Base-by-base conservation (phyloP, 2,888 invertebrate species). In the Lepidochrysops patricia region DNA sequence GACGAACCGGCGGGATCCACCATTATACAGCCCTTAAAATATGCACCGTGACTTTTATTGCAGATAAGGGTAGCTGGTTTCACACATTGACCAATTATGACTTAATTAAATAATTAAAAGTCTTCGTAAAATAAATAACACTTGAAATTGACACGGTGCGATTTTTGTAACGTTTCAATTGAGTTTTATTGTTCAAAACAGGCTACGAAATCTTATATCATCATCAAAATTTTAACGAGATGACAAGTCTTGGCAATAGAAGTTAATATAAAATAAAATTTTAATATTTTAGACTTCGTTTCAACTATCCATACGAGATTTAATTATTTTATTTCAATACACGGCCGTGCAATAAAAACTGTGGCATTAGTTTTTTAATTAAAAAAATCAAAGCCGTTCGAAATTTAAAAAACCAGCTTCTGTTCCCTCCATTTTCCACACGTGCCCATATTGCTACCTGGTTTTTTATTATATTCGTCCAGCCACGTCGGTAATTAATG, bases 401-500 rank as follows among this genome's bases (percentile, higher is more conserved):
- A 29, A 54, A 54, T 54, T 32, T 15, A 54, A 54, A 52, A 27
- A 13, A 32, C 29, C 29, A 25, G 23, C 48, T 49, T 49, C 48
- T 49, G 48, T 49, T 32, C 54, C 54, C 54, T 15, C 54, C 54
- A 54, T 54, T 54, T 29, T 29, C 27, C 15, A 54, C 54, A 32
- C 54, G 54, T 54, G 54, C 54, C 54, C 54, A 54, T 54, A 54
- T 54, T 32, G 60, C 63, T 66, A 66, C 65, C 65, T 66, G 65
- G 43, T 60, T 61, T 64, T 54, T 60, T 58, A 61, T 60, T 62
- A 64, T 63, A 62, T 63, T 63, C 64, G 34, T 34, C 58, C 62
- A 62, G 64, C 72, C 72, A 72, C 71, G 76, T n/a, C n/a, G n/a
- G n/a, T 81, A 82, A 87, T 84, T 84, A 86, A 88, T 88, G 85